phyloP scores from a whole-genome alignment of 2,888 invertebrate genomes.

The Periphyllus acericola region DNA sequence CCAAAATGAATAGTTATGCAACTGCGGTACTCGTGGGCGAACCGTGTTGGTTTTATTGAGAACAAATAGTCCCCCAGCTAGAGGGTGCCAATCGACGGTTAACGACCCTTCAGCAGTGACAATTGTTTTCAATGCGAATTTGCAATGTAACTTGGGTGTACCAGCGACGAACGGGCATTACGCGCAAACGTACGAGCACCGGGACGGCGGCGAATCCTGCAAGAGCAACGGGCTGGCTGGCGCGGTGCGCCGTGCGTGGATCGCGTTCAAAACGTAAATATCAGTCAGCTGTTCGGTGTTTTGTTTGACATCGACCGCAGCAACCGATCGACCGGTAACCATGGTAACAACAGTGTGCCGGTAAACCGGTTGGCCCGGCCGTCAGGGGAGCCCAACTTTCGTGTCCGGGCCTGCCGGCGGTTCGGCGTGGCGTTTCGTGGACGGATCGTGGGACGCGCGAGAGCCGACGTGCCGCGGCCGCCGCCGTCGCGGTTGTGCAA shows the following conservation, averaged over 20 bases:
- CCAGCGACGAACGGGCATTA: too few relatives aligned
- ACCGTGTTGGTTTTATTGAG: too few relatives aligned
- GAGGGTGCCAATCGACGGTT: too few relatives aligned
- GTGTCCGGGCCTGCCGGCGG: background rate
- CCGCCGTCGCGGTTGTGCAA: background rate
- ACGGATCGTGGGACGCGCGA: background rate
- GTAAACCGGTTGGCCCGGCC: constrained; percentile 42
- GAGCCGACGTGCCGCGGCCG: background rate
- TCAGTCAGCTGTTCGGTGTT: constrained; percentile 58
- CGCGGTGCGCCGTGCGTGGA: background rate
- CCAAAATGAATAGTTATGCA: too few relatives aligned
- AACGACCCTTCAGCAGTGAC: too few relatives aligned
- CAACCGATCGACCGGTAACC: constrained; percentile 46
- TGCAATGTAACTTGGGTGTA: too few relatives aligned
- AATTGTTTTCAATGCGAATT: too few relatives aligned
- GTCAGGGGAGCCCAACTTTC: constrained; percentile 7
- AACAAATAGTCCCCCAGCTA: too few relatives aligned
- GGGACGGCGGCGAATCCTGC: background rate
- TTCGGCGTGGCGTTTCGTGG: background rate
- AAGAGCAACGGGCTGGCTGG: background rate
- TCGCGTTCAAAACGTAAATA: constrained; percentile 34
- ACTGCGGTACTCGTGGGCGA: too few relatives aligned
- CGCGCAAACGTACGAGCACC: too few relatives aligned
- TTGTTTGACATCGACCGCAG: constrained; percentile 47
- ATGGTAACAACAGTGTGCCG: constrained; percentile 56